phyloP scores from a whole-genome alignment of 2,113 vertebrate species.

The Ophthalmolycus amberensis region DNA sequence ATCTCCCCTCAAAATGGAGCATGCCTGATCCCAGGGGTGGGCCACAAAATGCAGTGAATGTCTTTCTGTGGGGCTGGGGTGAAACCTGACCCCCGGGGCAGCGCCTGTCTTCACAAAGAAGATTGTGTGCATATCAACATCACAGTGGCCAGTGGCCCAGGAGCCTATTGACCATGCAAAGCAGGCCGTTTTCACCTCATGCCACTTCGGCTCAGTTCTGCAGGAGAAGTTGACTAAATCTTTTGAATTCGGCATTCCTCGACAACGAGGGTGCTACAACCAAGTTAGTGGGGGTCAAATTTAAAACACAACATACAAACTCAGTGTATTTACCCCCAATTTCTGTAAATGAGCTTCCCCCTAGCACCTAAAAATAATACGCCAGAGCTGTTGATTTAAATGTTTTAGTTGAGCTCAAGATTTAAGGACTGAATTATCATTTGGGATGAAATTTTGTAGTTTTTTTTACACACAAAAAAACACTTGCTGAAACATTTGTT shows the following conservation, averaged over 20 bases:
- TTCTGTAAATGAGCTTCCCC: not conserved
- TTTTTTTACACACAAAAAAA: not conserved
- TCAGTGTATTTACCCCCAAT: not conserved
- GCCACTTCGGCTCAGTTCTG: slow-evolving; percentile 21
- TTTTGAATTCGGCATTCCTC: slow-evolving; percentile 60
- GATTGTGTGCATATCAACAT: slow-evolving; percentile 85
- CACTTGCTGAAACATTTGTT: not conserved
- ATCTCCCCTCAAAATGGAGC: slow-evolving; percentile 77
- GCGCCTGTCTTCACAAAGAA: slow-evolving; percentile 84
- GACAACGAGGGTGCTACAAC: slow-evolving; percentile 8
- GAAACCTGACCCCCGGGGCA: slow-evolving; percentile 85
- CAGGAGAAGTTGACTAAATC: slow-evolving; percentile 50
- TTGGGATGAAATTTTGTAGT: not conserved
- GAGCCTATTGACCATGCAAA: slow-evolving; percentile 74
- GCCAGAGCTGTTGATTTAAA: not conserved
- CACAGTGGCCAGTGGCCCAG: slow-evolving; percentile 76
- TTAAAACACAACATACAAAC: slow-evolving; percentile 7
- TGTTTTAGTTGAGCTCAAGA: not conserved
- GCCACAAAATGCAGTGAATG: slow-evolving; percentile 78
- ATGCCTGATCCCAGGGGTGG: slow-evolving; percentile 79
- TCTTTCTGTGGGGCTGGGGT: slow-evolving; percentile 77
- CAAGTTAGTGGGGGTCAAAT: not conserved
- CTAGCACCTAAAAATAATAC: not conserved
- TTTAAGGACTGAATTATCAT: not conserved
- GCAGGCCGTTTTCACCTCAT: slow-evolving; percentile 66